These are phyloP conservation scores for Daubentonia madagascariensis DNA, from an alignment of 2,113 vertebrate genomes.

Conservation along the genomic window DNA sequence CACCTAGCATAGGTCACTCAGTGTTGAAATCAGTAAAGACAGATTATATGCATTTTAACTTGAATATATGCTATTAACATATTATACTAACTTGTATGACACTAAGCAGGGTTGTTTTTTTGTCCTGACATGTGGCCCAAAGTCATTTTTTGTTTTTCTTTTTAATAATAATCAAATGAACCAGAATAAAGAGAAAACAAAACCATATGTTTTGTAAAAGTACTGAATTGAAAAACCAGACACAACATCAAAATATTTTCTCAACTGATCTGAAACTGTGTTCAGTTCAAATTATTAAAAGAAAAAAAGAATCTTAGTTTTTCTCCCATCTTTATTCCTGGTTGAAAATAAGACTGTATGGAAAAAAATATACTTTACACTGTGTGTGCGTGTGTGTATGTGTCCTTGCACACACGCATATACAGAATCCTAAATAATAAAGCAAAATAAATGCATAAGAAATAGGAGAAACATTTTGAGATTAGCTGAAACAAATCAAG, in stretches of 20 bases:
- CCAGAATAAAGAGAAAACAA: background rate
- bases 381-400: background rate
- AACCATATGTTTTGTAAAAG: background rate
- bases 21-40: background rate
- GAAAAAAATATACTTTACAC: background rate
- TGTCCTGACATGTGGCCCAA: background rate
- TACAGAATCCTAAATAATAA: background rate
- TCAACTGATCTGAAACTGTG: background rate
- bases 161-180: background rate
- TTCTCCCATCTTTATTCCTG: background rate
- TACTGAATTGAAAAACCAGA: background rate
- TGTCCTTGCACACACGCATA: background rate
- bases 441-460: background rate
- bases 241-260: background rate
- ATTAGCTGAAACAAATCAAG: background rate
- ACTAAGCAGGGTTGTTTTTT: background rate
- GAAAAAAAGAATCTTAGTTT: background rate
- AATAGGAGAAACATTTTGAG: background rate
- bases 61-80: background rate
- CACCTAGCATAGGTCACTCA: background rate
- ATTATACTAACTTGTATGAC: background rate
- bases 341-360: background rate
- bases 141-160: background rate
- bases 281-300: background rate
- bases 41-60: too few species aligned